These are phyloP conservation scores for Gerris lacustris DNA, from an alignment of 2,888 invertebrate genomes.

Conservation along the genomic window DNA sequence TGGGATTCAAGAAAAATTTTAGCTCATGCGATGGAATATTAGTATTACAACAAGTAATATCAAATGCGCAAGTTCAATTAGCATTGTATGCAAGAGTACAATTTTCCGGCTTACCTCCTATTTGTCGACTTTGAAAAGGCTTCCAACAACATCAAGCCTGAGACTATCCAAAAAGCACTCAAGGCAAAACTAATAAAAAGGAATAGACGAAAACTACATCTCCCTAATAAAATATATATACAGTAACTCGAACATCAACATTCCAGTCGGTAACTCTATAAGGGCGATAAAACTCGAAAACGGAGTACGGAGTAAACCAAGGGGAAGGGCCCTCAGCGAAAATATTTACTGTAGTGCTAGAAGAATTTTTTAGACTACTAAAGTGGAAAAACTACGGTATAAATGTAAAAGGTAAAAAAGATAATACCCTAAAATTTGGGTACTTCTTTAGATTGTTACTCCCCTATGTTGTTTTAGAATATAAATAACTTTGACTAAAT, in stretches of 20 bases:
- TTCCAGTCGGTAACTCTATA: not conserved
- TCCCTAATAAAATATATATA: conserved; percentile 1
- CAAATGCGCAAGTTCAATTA: not conserved
- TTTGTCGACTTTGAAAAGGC: conserved; percentile 7
- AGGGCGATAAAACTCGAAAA: not conserved
- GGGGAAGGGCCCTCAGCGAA: not conserved
- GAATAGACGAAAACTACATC: not conserved
- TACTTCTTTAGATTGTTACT: too few species aligned
- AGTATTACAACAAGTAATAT: not conserved
- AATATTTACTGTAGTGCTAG: not conserved
- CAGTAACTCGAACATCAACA: not conserved
- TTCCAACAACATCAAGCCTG: not conserved
- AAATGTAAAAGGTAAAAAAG: not conserved
- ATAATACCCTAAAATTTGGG: not conserved
- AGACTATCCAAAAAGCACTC: conserved; percentile 2
- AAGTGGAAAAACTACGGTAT: not conserved
- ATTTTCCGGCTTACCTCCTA: not conserved
- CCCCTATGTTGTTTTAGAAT: too few species aligned
- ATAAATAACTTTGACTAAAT: too few species aligned
- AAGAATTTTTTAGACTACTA: not conserved
- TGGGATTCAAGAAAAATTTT: conserved; percentile 10
- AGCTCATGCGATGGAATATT: conserved; percentile 1
- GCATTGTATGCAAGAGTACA: too few species aligned
- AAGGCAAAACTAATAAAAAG: too few species aligned
- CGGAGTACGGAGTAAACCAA: conserved; percentile 6